A percentile compares a stretch with the other conserved stretches of the same genome.
phyloP scores from a whole-genome alignment of 2,888 invertebrate species.

The Philereme vetulata region DNA sequence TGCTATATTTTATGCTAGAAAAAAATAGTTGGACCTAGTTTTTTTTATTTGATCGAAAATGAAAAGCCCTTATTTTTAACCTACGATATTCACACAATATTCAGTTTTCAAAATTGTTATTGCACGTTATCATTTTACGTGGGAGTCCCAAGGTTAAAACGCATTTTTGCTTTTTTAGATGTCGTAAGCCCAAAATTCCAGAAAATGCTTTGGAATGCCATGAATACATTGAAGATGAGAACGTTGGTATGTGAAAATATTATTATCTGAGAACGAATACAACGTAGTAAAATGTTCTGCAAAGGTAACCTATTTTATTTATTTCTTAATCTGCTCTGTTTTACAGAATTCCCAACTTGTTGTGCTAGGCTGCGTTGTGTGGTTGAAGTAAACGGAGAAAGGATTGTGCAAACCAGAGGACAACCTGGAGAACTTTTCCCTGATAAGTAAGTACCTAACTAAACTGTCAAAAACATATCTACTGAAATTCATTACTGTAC shows the following conservation, averaged over 20 bases:
- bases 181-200: constrained; percentile 78
- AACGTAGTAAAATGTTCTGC: no score
- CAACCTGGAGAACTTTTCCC: constrained; percentile 79
- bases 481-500: no score
- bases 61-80: no score
- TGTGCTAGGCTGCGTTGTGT: constrained; percentile 76
- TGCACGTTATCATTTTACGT: no score
- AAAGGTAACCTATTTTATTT: neutral
- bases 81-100: no score
- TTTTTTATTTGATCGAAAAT: no score
- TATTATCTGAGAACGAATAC: no score
- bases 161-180: constrained; percentile 50
- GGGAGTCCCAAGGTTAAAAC: no score
- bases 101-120: no score
- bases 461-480: no score
- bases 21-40: no score
- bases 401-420: constrained; percentile 76
- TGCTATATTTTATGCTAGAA: no score
- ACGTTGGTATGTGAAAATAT: constrained; percentile 59
- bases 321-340: neutral
- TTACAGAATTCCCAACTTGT: constrained; percentile 75
- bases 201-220: constrained; percentile 79
- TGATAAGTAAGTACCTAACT: constrained; percentile 65
- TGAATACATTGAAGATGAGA: constrained; percentile 79
- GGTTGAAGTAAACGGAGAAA: constrained; percentile 75